A percentile compares a stretch with the other conserved stretches of the same genome.
Conservation (phyloP, 2,113 vertebrate genomes). For the Dascyllus trimaculatus region DNA sequence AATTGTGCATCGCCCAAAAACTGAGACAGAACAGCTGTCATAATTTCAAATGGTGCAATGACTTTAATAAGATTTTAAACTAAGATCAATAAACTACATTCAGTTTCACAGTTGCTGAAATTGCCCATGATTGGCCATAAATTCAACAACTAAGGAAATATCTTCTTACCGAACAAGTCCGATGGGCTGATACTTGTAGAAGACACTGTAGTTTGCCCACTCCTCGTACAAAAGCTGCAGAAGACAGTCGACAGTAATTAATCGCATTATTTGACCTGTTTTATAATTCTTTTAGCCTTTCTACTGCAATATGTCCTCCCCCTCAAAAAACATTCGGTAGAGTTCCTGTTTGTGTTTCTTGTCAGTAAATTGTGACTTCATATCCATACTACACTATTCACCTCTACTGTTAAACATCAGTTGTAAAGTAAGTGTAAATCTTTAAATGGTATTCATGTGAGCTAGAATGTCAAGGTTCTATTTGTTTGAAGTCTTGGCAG, state of each 20-base stretch:
- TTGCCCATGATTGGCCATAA: neutral
- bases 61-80: neutral
- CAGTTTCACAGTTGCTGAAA: neutral
- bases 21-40: too few relatives aligned
- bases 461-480: too few relatives aligned
- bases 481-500: too few relatives aligned
- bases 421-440: too few relatives aligned
- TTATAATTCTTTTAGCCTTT: neutral
- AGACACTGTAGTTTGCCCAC: constrained; percentile 96
- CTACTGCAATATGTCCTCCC: neutral
- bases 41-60: neutral
- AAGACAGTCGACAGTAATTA: constrained; percentile 40
- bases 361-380: too few relatives aligned
- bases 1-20: too few relatives aligned
- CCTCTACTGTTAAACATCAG: too few relatives aligned
- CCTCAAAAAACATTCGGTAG: too few relatives aligned
- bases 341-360: too few relatives aligned
- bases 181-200: constrained; percentile 97
- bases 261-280: neutral
- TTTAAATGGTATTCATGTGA: too few relatives aligned
- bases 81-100: neutral
- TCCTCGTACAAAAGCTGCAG: constrained; percentile 94
- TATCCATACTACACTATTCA: too few relatives aligned
- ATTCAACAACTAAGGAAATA: neutral
- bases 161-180: constrained; percentile 92